These are phyloP conservation scores for Colius striatus DNA, from an alignment of 2,113 vertebrate genomes.

Conservation along the genomic window DNA sequence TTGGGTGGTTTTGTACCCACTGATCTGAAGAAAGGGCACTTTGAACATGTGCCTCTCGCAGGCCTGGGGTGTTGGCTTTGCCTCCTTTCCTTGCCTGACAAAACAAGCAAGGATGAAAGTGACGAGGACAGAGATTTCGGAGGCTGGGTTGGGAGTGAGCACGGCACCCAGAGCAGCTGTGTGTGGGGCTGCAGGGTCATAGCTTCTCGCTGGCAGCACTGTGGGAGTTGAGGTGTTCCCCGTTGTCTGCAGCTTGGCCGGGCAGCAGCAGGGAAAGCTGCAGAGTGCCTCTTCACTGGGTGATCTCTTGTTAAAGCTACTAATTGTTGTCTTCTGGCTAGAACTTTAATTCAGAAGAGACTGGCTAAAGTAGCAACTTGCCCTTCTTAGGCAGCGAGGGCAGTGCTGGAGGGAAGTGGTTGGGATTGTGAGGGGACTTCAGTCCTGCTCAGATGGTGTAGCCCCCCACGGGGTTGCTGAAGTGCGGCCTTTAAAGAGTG, in stretches of 20 bases:
- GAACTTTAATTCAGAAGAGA: background rate
- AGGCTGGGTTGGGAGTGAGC: too few species aligned
- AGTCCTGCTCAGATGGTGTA: background rate
- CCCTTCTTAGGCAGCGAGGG: background rate
- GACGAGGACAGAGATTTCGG: background rate
- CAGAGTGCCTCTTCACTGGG: background rate
- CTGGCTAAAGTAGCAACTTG: background rate
- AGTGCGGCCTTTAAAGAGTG: background rate
- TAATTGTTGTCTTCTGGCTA: background rate
- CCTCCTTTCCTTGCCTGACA: background rate
- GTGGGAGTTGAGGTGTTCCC: background rate
- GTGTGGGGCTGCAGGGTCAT: background rate
- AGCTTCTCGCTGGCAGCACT: background rate
- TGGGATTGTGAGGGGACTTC: background rate
- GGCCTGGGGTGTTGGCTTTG: background rate
- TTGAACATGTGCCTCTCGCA: background rate
- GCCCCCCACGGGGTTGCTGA: background rate
- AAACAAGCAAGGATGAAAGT: background rate
- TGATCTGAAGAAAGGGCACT: background rate
- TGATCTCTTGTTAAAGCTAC: background rate
- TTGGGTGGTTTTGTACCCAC: background rate
- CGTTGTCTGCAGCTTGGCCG: background rate
- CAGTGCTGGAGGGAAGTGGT: background rate
- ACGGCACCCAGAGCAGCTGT: background rate
- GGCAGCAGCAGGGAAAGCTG: background rate